These are phyloP conservation scores for Zeus faber DNA, from an alignment of 2,113 vertebrate genomes.

Conservation along the genomic window DNA sequence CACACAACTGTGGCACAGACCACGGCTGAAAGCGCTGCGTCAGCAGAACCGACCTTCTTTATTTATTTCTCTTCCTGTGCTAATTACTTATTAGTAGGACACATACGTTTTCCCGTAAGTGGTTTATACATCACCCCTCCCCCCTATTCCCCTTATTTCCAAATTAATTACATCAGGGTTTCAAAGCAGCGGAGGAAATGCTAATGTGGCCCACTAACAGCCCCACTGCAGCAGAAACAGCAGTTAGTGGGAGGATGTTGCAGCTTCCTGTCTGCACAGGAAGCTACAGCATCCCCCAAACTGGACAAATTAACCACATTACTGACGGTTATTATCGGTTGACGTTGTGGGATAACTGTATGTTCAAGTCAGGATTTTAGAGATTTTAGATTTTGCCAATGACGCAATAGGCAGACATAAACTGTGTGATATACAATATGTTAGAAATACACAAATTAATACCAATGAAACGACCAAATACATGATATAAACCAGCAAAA, in stretches of 20 bases:
- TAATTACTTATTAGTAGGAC: constrained; percentile 59
- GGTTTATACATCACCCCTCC: constrained; percentile 54
- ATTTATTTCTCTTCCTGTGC: constrained; percentile 3
- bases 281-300: too few relatives aligned
- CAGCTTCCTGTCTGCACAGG: constrained; percentile 6
- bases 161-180: constrained; percentile 60
- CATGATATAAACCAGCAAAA: too few relatives aligned
- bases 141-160: constrained; percentile 41
- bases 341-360: too few relatives aligned
- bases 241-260: constrained; percentile 49
- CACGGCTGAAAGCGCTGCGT: background rate
- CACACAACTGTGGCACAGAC: background rate
- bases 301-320: too few relatives aligned
- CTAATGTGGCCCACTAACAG: constrained; percentile 58
- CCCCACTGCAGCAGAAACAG: constrained; percentile 29
- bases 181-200: constrained; percentile 52
- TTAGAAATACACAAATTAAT: too few relatives aligned
- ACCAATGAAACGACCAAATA: too few relatives aligned
- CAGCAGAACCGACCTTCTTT: background rate
- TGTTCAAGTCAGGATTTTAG: too few relatives aligned
- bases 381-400: too few relatives aligned
- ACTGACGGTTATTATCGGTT: too few relatives aligned
- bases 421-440: too few relatives aligned
- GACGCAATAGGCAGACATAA: too few relatives aligned
- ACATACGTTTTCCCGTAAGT: constrained; percentile 53